phyloP scores from a whole-genome alignment of 2,888 invertebrate species.

The Norana najaformis region DNA sequence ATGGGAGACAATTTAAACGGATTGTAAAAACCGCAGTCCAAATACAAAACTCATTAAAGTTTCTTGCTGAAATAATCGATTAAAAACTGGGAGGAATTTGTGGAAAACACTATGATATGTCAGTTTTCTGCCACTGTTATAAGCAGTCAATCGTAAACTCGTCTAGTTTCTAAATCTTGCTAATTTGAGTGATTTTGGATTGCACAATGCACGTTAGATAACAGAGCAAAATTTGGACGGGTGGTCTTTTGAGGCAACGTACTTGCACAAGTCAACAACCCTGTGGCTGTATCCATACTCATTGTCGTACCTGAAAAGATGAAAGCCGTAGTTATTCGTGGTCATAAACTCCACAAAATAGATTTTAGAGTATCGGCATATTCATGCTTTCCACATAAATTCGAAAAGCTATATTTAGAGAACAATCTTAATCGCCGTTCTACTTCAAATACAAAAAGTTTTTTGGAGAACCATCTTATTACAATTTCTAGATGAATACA shows the following conservation, averaged over 20 bases:
- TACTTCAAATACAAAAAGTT: no score
- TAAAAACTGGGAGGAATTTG: no score
- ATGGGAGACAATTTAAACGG: not conserved
- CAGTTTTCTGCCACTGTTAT: not conserved
- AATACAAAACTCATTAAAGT: not conserved
- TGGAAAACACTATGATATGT: not conserved
- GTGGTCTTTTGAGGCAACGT: conserved; percentile 67
- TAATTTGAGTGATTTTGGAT: not conserved
- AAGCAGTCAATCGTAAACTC: not conserved
- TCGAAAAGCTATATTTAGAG: no score
- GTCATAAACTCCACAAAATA: no score
- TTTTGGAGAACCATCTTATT: no score
- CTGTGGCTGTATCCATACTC: conserved; percentile 97
- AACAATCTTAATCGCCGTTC: no score
- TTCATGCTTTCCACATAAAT: no score
- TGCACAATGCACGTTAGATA: not conserved
- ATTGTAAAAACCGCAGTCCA: not conserved
- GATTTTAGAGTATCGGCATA: no score
- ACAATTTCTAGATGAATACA: no score
- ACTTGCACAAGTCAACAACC: conserved; percentile 93
- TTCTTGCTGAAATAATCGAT: not conserved
- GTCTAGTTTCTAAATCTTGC: not conserved
- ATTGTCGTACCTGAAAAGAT: conserved; percentile 79
- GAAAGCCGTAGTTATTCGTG: not conserved
- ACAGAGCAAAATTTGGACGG: conserved; percentile 22